Percentiles rank a stretch among this genome's conserved stretches.
These are phyloP conservation scores for Salminus brasiliensis DNA, from an alignment of 2,113 vertebrate species.

Conservation along the genomic window DNA sequence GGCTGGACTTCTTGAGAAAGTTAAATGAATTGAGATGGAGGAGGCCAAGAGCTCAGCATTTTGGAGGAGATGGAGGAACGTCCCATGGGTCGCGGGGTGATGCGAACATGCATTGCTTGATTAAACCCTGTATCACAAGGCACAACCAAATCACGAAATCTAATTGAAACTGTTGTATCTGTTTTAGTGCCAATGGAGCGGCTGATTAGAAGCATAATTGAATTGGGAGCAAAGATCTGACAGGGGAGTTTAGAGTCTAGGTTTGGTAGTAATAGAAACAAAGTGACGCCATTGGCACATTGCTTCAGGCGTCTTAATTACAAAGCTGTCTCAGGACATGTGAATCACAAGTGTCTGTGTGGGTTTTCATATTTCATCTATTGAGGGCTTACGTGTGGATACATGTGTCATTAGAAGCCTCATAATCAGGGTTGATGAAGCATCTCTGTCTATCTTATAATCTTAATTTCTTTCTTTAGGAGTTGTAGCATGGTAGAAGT, in stretches of 20 bases:
- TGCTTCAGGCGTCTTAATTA: conserved; percentile 36
- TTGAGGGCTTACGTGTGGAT: neutral
- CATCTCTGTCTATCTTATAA: neutral
- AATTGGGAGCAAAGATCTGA: conserved; percentile 59
- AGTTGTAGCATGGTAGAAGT: neutral
- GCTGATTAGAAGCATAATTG: conserved; percentile 74
- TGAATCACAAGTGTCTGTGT: conserved; percentile 18
- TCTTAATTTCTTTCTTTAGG: neutral
- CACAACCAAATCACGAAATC: conserved; percentile 49
- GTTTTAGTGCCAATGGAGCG: conserved; percentile 51
- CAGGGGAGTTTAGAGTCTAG: conserved; percentile 60
- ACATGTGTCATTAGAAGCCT: neutral
- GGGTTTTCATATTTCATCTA: conserved; percentile 29
- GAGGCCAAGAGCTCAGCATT: conserved; percentile 29
- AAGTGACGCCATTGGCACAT: conserved; percentile 48
- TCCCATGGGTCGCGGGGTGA: conserved; percentile 4
- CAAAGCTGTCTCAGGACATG: neutral
- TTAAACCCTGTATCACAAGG: conserved; percentile 44
- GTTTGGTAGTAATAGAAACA: conserved; percentile 47
- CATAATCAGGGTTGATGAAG: neutral
- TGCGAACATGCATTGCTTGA: conserved; percentile 40
- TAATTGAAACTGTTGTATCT: conserved; percentile 60
- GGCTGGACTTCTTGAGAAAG: conserved; percentile 27
- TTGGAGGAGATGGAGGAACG: conserved; percentile 29
- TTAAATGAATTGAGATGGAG: conserved; percentile 14